Percentiles rank a stretch among this genome's conserved stretches.
These are phyloP conservation scores for Panthera tigris DNA, from an alignment of 2,113 vertebrate genomes.

Conservation along the genomic window DNA sequence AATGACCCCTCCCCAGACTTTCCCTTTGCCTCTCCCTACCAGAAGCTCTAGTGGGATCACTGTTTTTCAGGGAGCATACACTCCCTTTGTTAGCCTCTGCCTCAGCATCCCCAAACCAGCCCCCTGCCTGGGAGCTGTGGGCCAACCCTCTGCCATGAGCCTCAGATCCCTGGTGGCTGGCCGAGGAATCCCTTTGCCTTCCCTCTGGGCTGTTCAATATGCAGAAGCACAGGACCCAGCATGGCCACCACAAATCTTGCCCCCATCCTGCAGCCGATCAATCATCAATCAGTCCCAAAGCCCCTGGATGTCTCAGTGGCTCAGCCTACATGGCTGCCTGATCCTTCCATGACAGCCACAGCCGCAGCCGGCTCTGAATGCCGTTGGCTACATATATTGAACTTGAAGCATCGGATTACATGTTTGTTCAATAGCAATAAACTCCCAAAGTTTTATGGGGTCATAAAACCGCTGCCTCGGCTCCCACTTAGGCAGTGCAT, in stretches of 20 bases:
- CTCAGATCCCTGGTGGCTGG: not conserved
- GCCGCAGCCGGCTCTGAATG: not conserved
- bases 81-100: not conserved
- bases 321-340: accelerated
- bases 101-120: not conserved
- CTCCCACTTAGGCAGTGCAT: constrained; percentile 81
- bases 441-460: constrained; percentile 85
- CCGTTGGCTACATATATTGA: constrained; percentile 73
- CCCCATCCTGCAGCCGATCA: not conserved
- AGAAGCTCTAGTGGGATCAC: not conserved
- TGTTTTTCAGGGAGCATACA: too few relatives aligned
- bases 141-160: not conserved
- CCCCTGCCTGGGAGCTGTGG: not conserved
- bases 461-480: constrained; percentile 82
- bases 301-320: not conserved
- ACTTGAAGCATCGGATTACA: constrained; percentile 80
- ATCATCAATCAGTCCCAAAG: constrained; percentile 4
- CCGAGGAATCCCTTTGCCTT: not conserved
- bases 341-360: not conserved
- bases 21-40: not conserved
- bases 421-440: constrained; percentile 87
- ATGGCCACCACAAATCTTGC: not conserved
- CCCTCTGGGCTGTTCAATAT: not conserved
- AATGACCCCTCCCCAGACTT: not conserved
- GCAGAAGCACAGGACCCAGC: not conserved